Evolutionary conservation across 1,140 invertebrate species (phyloP).

Genomic region (Cecropterus lyciades): DNA sequence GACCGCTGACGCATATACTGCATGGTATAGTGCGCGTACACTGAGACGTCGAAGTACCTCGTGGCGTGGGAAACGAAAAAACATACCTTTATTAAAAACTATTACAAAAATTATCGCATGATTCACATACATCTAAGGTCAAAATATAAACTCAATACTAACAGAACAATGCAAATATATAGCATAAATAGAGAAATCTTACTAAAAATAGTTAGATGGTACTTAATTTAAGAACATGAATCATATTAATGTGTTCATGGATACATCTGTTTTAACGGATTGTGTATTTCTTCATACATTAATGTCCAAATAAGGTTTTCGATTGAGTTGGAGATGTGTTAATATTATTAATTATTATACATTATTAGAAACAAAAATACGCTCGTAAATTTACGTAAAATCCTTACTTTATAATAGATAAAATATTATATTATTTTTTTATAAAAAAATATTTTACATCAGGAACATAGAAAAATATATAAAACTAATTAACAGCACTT

Average conservation of each 20-base stretch:
- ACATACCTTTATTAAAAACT: constrained; percentile 13
- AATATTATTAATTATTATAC: no score
- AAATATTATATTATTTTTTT: no score
- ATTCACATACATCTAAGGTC: constrained; percentile 9
- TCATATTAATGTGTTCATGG: neutral
- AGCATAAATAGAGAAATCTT: neutral
- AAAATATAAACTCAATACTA: neutral
- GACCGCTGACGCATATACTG: constrained; percentile 29
- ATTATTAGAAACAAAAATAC: no score
- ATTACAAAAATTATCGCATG: constrained; percentile 20
- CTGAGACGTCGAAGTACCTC: constrained; percentile 1
- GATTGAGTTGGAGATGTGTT: no score
- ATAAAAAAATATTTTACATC: no score
- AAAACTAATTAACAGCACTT: no score
- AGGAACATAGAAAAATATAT: no score
- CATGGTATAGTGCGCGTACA: constrained; percentile 2
- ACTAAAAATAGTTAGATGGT: neutral
- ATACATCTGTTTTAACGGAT: no score
- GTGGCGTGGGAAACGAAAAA: constrained; percentile 23
- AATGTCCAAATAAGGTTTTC: no score
- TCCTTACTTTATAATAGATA: no score
- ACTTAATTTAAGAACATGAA: neutral
- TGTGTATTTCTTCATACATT: no score
- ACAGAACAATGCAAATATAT: neutral
- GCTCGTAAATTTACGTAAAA: no score